These are phyloP conservation scores for Nephrotoma appendiculata DNA, from an alignment of 2,888 invertebrate genomes.

Conservation along the genomic window DNA sequence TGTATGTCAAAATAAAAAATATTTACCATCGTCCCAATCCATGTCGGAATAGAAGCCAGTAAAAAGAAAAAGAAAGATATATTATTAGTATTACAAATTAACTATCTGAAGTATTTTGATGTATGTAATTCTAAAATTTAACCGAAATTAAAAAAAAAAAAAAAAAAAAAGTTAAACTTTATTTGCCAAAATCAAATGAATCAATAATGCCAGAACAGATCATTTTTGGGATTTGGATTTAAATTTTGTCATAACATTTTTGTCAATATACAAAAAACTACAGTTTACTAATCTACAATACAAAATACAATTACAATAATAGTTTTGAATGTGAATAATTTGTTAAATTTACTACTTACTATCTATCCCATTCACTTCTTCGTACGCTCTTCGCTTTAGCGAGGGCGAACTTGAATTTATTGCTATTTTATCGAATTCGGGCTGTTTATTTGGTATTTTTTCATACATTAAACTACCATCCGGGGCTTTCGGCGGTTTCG, in stretches of 20 bases:
- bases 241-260: slow-evolving; percentile 2
- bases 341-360: slow-evolving; percentile 39
- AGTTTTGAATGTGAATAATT: background rate
- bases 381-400: slow-evolving; percentile 74
- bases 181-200: slow-evolving; percentile 1
- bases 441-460: slow-evolving; percentile 65
- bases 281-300: background rate
- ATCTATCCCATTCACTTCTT: slow-evolving; percentile 75
- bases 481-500: slow-evolving; percentile 78
- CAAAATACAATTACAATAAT: background rate
- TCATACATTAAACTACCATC: slow-evolving; percentile 82
- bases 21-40: slow-evolving; percentile 49
- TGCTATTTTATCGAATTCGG: slow-evolving; percentile 53
- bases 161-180: background rate
- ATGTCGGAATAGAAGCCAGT: slow-evolving; percentile 45
- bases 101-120: background rate
- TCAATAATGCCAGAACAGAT: background rate
- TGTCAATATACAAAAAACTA: background rate
- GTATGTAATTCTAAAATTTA: background rate
- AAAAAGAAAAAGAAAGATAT: slow-evolving; percentile 24
- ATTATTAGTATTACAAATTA: background rate
- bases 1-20: slow-evolving; percentile 5
- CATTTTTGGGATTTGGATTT: background rate
- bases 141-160: background rate
- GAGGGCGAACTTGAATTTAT: slow-evolving; percentile 34